Conservation (phyloP, 2,888 invertebrate species). For the Flabesymbios commensalis region DNA sequence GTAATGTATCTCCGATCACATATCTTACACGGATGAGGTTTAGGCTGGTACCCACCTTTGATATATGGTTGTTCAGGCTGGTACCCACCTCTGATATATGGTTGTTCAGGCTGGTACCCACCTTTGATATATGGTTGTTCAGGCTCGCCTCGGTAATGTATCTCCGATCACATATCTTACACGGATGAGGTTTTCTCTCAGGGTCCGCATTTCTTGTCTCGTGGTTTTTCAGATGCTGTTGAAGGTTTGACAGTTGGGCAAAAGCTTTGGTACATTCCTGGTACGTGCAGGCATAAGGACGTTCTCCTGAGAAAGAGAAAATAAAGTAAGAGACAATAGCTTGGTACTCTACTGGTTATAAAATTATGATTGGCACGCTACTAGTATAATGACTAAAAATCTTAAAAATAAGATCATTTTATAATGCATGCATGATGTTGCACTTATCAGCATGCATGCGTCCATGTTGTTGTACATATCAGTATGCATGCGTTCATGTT, state of each 20-base stretch:
- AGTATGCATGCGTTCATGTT: too few relatives aligned
- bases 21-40: conserved; percentile 96
- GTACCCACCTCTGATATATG: too few relatives aligned
- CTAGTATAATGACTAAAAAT: background rate
- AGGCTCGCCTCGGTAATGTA: conserved; percentile 95
- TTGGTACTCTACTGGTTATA: background rate
- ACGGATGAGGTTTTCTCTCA: conserved; percentile 86
- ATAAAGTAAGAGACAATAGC: background rate
- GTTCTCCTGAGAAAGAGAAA: conserved; percentile 75
- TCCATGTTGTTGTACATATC: too few relatives aligned
- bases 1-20: conserved; percentile 97
- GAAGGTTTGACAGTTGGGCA: conserved; percentile 97
- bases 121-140: conserved; percentile 95
- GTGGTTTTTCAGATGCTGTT: conserved; percentile 99
- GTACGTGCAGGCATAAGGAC: conserved; percentile 86
- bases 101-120: too few relatives aligned
- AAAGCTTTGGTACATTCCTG: conserved; percentile 72
- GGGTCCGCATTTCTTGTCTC: conserved; percentile 90
- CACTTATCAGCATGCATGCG: background rate
- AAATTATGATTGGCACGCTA: background rate
- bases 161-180: conserved; percentile 94
- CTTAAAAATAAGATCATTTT: background rate
- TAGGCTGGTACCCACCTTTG: too few relatives aligned
- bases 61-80: too few relatives aligned
- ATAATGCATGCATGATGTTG: background rate